These are phyloP conservation scores for Phasianus colchicus DNA, from an alignment of 2,113 vertebrate species.

Conservation along the genomic window DNA sequence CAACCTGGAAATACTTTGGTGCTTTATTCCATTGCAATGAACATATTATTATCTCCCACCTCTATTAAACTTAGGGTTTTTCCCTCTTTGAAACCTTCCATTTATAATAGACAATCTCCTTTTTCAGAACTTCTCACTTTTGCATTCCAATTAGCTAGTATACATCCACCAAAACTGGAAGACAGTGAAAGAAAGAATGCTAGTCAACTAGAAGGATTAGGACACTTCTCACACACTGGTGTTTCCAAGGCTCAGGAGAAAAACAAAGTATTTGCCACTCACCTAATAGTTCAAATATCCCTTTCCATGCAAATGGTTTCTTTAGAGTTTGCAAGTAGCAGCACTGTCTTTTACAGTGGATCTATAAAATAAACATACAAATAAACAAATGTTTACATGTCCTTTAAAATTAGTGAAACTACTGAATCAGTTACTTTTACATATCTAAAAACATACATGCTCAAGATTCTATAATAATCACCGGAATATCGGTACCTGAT, in stretches of 20 bases:
- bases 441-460: background rate
- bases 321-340: background rate
- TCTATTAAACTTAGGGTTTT: background rate
- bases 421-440: background rate
- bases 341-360: background rate
- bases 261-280: background rate
- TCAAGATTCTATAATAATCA: background rate
- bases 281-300: background rate
- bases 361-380: background rate
- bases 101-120: background rate
- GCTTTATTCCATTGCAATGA: background rate
- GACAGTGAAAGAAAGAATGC: constrained; percentile 35
- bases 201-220: constrained; percentile 14
- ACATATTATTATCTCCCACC: background rate
- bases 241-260: constrained; percentile 1
- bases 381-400: background rate
- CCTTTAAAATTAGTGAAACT: background rate
- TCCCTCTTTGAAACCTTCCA: background rate
- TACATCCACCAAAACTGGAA: background rate
- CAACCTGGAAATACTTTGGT: background rate
- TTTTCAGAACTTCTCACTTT: background rate
- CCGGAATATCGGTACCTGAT: background rate
- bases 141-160: background rate
- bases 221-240: background rate
- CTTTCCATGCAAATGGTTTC: background rate